phyloP scores from a whole-genome alignment of 2,888 invertebrate species.

The Pyrrhosoma nymphula region DNA sequence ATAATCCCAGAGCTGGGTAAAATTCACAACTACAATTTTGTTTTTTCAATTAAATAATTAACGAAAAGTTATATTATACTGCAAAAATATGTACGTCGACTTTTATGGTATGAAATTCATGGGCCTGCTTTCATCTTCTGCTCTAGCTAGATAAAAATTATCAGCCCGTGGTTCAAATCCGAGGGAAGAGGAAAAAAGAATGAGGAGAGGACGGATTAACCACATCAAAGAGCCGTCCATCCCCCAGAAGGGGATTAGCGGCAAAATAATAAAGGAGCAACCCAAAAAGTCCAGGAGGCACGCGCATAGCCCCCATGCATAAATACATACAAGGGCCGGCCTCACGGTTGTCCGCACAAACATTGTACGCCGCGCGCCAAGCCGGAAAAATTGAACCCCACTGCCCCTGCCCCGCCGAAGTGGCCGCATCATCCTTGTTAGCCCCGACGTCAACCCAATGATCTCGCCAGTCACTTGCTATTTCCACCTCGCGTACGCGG shows the following conservation, averaged over 20 bases:
- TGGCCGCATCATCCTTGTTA: background rate
- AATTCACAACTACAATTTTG: background rate
- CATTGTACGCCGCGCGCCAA: background rate
- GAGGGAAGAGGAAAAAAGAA: background rate
- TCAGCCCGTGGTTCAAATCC: background rate
- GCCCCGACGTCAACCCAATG: conserved; percentile 15
- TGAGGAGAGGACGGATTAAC: background rate
- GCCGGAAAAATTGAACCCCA: background rate
- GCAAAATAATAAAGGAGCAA: background rate
- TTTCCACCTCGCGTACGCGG: background rate
- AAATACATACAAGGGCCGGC: background rate
- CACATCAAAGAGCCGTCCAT: conserved; percentile 9
- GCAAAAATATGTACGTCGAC: background rate
- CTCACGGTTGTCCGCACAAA: background rate
- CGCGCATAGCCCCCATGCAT: too few species aligned
- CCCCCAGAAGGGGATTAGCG: conserved; percentile 1
- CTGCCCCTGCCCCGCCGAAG: background rate
- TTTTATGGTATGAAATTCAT: background rate
- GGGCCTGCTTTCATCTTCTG: background rate
- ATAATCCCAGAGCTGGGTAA: background rate
- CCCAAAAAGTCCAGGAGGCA: background rate
- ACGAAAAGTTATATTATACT: background rate
- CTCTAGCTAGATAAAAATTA: background rate
- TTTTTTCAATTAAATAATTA: background rate
- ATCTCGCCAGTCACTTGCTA: background rate